Evolutionary conservation across 2,888 invertebrate species (phyloP).

Genomic region (Dromius quadrimaculatus): DNA sequence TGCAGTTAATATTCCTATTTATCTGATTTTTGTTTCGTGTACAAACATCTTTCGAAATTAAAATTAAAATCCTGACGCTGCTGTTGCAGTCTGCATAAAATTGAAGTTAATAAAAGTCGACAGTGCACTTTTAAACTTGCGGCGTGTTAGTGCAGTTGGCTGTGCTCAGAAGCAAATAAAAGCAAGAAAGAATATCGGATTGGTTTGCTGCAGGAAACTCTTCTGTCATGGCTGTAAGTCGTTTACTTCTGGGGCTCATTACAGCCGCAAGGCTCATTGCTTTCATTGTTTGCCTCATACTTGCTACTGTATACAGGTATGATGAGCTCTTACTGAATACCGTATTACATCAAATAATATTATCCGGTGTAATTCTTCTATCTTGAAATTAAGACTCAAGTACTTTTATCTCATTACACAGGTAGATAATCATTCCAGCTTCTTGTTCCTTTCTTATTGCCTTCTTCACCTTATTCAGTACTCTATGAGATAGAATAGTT

Average conservation of each 20-base stretch:
- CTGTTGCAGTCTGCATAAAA: constrained; percentile 47
- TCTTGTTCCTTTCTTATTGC: no score
- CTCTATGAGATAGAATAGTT: no score
- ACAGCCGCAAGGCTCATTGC: constrained; percentile 82
- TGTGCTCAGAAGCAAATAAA: not conserved
- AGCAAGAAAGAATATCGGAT: constrained; percentile 10
- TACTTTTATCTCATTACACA: no score
- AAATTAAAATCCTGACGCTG: constrained; percentile 45
- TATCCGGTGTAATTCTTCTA: no score
- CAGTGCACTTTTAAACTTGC: constrained; percentile 42
- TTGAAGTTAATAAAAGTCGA: constrained; percentile 41
- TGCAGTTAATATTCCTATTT: constrained; percentile 44
- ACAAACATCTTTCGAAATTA: constrained; percentile 47
- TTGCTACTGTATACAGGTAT: constrained; percentile 79
- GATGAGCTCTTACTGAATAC: not conserved
- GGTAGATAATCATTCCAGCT: no score
- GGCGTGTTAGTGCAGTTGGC: constrained; percentile 14
- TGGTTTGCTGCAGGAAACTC: constrained; percentile 70
- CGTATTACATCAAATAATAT: not conserved
- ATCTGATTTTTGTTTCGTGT: constrained; percentile 46
- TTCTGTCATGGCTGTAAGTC: constrained; percentile 76
- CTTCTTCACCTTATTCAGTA: no score
- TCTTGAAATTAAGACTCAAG: no score
- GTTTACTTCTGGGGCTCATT: constrained; percentile 81
- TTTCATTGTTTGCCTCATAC: constrained; percentile 80